These are phyloP conservation scores for Synanthedon formicaeformis DNA, from an alignment of 2,888 invertebrate genomes.

Conservation along the genomic window DNA sequence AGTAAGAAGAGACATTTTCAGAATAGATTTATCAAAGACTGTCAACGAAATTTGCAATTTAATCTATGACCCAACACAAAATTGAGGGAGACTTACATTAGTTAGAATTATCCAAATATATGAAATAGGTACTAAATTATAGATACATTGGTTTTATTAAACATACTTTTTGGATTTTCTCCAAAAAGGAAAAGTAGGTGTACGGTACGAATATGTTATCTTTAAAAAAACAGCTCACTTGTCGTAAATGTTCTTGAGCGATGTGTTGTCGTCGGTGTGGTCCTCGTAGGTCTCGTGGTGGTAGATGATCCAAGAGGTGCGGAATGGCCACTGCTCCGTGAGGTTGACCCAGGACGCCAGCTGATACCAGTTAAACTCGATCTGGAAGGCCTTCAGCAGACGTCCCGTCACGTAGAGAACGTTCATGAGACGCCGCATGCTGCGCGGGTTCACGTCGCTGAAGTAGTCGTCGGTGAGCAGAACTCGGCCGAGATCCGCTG, in stretches of 20 bases:
- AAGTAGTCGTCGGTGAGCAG: slow-evolving; percentile 98
- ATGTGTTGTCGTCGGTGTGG: slow-evolving; percentile 84
- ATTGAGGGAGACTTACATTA: too few relatives aligned
- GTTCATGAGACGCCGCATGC: slow-evolving; percentile 96
- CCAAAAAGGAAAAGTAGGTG: too few relatives aligned
- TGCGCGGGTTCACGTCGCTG: slow-evolving; percentile 97
- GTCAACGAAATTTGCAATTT: too few relatives aligned
- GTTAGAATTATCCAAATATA: too few relatives aligned
- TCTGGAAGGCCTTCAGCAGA: slow-evolving; percentile 96
- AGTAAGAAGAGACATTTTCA: too few relatives aligned
- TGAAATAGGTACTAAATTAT: too few relatives aligned
- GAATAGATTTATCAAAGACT: too few relatives aligned
- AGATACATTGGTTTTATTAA: too few relatives aligned
- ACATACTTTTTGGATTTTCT: too few relatives aligned
- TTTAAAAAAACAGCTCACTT: too few relatives aligned
- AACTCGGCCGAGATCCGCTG: slow-evolving; percentile 80
- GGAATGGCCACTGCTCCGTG: slow-evolving; percentile 98
- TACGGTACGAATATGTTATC: too few relatives aligned
- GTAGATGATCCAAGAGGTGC: slow-evolving; percentile 97
- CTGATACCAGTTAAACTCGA: slow-evolving; percentile 99
- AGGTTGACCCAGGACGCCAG: slow-evolving; percentile 98
- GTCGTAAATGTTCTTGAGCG: slow-evolving; percentile 92
- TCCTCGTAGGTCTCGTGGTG: slow-evolving; percentile 93
- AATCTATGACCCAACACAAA: too few relatives aligned
- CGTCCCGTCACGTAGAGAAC: slow-evolving; percentile 97